Percentiles rank a stretch among this genome's conserved stretches.
phyloP scores from a whole-genome alignment of 2,888 invertebrate genomes.

The Agrilus mali region DNA sequence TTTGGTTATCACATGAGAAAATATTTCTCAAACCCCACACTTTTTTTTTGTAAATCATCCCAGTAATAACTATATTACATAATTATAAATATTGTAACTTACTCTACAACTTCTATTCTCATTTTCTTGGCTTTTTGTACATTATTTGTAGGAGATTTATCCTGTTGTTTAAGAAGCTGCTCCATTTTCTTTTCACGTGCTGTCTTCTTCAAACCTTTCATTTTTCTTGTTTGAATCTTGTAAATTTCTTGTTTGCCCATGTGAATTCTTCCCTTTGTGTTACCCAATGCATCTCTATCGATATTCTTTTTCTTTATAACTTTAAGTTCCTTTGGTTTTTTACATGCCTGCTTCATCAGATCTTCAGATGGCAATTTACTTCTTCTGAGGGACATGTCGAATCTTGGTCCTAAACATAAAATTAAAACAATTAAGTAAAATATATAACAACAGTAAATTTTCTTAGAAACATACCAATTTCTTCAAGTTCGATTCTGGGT shows the following conservation, averaged over 20 bases:
- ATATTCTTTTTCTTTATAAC: conserved; percentile 84
- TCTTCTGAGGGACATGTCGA: conserved; percentile 76
- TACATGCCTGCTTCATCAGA: conserved; percentile 71
- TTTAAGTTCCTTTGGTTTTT: conserved; percentile 65
- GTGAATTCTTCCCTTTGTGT: conserved; percentile 83
- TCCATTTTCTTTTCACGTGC: conserved; percentile 52
- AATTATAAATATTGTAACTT: too few relatives aligned
- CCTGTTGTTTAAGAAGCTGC: conserved; percentile 9
- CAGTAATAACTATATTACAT: too few relatives aligned
- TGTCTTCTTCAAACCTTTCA: conserved; percentile 76
- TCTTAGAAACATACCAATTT: conserved; percentile 52
- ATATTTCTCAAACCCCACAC: too few relatives aligned
- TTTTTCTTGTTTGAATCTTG: conserved; percentile 78
- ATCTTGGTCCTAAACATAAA: conserved; percentile 61
- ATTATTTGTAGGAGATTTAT: too few relatives aligned
- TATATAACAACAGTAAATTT: not conserved
- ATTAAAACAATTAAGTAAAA: not conserved
- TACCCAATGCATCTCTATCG: conserved; percentile 74
- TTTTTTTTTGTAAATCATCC: too few relatives aligned
- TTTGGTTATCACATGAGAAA: too few relatives aligned
- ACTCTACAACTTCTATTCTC: too few relatives aligned
- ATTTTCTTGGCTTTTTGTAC: too few relatives aligned
- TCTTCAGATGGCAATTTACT: conserved; percentile 83
- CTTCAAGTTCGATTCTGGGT: conserved; percentile 84
- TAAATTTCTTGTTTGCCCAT: conserved; percentile 79